Base-by-base conservation (phyloP, 2,888 invertebrate species). In the Dryadula phaetusa region DNA sequence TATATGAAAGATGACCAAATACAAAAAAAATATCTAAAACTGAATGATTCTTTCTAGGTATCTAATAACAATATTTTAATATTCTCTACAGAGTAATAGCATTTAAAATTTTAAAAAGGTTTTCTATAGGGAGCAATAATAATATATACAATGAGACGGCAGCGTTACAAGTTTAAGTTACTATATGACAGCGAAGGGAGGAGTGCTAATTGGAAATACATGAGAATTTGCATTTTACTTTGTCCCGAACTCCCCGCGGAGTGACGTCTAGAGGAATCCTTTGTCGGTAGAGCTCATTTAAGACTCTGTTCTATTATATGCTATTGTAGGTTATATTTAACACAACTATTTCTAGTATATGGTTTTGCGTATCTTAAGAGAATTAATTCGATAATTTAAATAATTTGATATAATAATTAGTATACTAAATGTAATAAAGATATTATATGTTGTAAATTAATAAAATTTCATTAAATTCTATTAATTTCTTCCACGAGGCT, bases 221-320 rank as follows among this genome's bases (percentile, higher is more conserved):
- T 87, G 86, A 86, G 84, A 80, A 88, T 91, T 91, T 88, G 87
- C 90, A 90, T 90, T 88, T 88, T 89, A 87, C 88, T 90, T 87
- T 88, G 88, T 87, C 85, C 77, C 79, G 76, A 84, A 85, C 73
- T 81, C 86, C 78, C 83, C 62, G 67, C 69, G 78, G 81, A 78
- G 78, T 77, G 78, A 74, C 73, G 81, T 80, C 81, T 79, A 80
- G 79, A 72, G 60, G 68, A 67, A 69, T 69, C 69, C 72, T 67
- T 66, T 72, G 63, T 71, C 66, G 64, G 61, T 47, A 62, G 54
- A 70, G 64, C 73, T 73, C 70, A 66, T 70, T 73, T 71, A 68
- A 67, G 62, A 70, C 64, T 67, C 32, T 63, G 16, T 60, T 28
- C 44, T 44, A 18, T 60, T 60, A 49, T 10, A 62, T 22, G 16